Conservation (phyloP, 2,888 invertebrate species). For the Matsumyia berberina region DNA sequence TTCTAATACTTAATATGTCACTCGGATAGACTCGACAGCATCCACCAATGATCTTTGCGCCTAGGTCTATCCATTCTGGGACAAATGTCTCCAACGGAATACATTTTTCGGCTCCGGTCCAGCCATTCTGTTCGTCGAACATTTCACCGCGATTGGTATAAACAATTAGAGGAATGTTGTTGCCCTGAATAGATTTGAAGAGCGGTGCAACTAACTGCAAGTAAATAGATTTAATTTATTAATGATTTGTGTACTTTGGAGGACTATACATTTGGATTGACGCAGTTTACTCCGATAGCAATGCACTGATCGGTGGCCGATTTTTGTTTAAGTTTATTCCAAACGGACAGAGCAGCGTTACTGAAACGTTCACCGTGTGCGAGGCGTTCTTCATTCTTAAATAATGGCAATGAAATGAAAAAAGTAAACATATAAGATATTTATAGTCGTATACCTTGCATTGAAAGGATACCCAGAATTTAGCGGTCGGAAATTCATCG, state of each 20-base stretch:
- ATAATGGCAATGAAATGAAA: conserved; percentile 62
- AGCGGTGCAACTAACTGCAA: conserved; percentile 86
- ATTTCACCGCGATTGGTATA: conserved; percentile 94
- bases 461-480: conserved; percentile 92
- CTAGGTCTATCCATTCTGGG: conserved; percentile 91
- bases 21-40: conserved; percentile 94
- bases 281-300: conserved; percentile 95
- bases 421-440: no score
- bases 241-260: not conserved
- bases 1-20: conserved; percentile 90
- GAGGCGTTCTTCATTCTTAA: conserved; percentile 86
- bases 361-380: conserved; percentile 93
- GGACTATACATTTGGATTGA: conserved; percentile 86
- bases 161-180: conserved; percentile 90
- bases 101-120: conserved; percentile 89
- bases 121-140: conserved; percentile 82
- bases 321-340: conserved; percentile 85
- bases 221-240: not conserved
- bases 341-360: conserved; percentile 89
- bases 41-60: conserved; percentile 93
- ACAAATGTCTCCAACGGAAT: conserved; percentile 89
- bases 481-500: conserved; percentile 88
- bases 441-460: conserved; percentile 87
- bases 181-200: conserved; percentile 85
- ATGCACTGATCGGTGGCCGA: conserved; percentile 87